These are phyloP conservation scores for Adrianichthys oophorus DNA, from an alignment of 2,797 vertebrate species.

Conservation along the genomic window DNA sequence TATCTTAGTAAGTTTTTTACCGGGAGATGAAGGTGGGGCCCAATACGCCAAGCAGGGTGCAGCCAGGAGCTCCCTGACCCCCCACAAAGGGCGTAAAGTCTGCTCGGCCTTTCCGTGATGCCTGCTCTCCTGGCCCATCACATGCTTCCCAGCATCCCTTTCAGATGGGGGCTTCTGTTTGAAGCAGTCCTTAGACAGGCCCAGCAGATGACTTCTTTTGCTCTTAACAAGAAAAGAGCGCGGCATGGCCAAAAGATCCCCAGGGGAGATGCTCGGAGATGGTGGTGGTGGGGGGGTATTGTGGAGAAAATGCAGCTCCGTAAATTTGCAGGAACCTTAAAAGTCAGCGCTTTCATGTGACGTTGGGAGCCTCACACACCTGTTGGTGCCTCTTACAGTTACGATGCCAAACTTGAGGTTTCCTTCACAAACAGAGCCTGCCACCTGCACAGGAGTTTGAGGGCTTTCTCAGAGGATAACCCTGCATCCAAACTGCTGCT, in stretches of 20 bases:
- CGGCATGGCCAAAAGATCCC: slow-evolving; percentile 61
- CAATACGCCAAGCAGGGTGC: slow-evolving; percentile 6
- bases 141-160: neutral
- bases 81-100: slow-evolving; percentile 5
- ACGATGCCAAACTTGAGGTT: slow-evolving; percentile 75
- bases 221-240: slow-evolving; percentile 80
- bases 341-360: slow-evolving; percentile 34
- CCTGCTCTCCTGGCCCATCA: neutral
- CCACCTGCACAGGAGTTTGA: slow-evolving; percentile 63
- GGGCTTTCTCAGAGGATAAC: slow-evolving; percentile 46
- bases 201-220: slow-evolving; percentile 51
- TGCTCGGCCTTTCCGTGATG: slow-evolving; percentile 7
- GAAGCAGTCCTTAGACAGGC: slow-evolving; percentile 14
- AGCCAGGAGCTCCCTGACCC: slow-evolving; percentile 13
- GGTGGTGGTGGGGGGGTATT: neutral
- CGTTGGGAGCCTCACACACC: slow-evolving; percentile 55
- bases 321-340: slow-evolving; percentile 33
- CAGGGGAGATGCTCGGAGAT: slow-evolving; percentile 3
- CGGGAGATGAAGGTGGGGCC: slow-evolving; percentile 43
- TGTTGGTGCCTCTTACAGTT: slow-evolving; percentile 72
- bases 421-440: slow-evolving; percentile 48
- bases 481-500: slow-evolving; percentile 32
- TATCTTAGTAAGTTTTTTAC: slow-evolving; percentile 39
- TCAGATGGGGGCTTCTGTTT: neutral
- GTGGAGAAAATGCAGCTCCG: slow-evolving; percentile 10